Percentiles rank a stretch among this genome's conserved stretches.
These are phyloP conservation scores for Vombatus ursinus DNA, from an alignment of 2,113 vertebrate genomes.

Conservation along the genomic window DNA sequence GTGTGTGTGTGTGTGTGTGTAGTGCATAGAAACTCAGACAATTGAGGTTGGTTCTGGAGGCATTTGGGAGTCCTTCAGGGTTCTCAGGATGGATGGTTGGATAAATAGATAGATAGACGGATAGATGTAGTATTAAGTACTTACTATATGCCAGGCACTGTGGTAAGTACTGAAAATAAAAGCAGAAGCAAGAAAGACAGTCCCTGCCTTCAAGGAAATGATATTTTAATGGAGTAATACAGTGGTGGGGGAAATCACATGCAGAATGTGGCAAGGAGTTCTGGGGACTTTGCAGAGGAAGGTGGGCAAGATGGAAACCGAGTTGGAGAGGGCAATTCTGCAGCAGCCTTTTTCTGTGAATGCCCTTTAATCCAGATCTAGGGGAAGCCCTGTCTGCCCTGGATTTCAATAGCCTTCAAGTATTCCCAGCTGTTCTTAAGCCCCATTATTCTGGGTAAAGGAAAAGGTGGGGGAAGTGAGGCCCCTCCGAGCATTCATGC, in stretches of 20 bases:
- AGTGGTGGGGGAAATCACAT: not conserved
- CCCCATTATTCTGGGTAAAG: not conserved
- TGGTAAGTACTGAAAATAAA: not conserved
- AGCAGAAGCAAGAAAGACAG: not conserved
- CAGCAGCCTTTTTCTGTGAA: conserved; percentile 11
- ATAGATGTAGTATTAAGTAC: not conserved
- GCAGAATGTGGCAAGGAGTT: not conserved
- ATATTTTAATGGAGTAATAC: not conserved
- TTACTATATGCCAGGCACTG: not conserved
- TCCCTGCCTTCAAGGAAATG: not conserved
- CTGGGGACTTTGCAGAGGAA: not conserved
- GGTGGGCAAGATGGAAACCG: conserved; percentile 9
- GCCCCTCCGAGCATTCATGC: not conserved
- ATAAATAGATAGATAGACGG: no score
- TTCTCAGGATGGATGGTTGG: not conserved
- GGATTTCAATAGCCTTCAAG: conserved; percentile 7
- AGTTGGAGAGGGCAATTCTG: conserved; percentile 47
- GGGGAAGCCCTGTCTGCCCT: not conserved
- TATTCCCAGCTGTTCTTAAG: not conserved
- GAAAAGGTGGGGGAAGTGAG: not conserved
- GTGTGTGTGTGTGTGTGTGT: not conserved
- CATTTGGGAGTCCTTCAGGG: not conserved
- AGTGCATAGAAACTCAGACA: not conserved
- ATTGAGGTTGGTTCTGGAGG: not conserved
- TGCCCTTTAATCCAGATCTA: not conserved